Conservation (phyloP, 2,797 vertebrate genomes). For the Picus viridis region DNA sequence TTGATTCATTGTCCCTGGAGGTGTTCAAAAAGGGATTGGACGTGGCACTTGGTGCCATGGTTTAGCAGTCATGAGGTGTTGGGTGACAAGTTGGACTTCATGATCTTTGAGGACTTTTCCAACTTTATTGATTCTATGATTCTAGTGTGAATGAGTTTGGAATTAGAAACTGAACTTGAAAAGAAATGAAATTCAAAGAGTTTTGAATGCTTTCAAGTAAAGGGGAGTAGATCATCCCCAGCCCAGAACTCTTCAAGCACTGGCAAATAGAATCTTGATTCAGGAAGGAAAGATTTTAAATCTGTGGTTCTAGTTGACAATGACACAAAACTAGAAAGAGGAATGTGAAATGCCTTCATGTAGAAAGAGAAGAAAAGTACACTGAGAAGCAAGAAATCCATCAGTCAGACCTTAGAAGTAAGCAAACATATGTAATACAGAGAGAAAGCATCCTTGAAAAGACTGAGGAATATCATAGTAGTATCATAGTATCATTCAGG, state of each 20-base stretch:
- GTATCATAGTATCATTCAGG: too few relatives aligned
- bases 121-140: too few relatives aligned
- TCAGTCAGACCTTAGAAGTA: not conserved
- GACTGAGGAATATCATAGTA: not conserved
- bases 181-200: not conserved
- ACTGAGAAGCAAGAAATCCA: not conserved
- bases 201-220: not conserved
- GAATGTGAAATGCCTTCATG: not conserved
- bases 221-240: not conserved
- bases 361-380: not conserved
- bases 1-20: too few relatives aligned
- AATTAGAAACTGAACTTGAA: not conserved
- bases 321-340: not conserved
- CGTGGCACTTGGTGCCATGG: too few relatives aligned
- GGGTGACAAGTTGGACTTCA: too few relatives aligned
- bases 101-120: too few relatives aligned
- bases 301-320: not conserved
- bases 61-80: too few relatives aligned
- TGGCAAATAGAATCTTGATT: not conserved
- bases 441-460: not conserved
- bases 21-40: too few relatives aligned
- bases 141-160: not conserved
- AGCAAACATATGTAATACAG: not conserved
- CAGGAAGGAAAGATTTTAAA: not conserved
- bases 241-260: not conserved